Base-by-base conservation (phyloP, 1,140 invertebrate genomes). In the Diorhabda elongata region DNA sequence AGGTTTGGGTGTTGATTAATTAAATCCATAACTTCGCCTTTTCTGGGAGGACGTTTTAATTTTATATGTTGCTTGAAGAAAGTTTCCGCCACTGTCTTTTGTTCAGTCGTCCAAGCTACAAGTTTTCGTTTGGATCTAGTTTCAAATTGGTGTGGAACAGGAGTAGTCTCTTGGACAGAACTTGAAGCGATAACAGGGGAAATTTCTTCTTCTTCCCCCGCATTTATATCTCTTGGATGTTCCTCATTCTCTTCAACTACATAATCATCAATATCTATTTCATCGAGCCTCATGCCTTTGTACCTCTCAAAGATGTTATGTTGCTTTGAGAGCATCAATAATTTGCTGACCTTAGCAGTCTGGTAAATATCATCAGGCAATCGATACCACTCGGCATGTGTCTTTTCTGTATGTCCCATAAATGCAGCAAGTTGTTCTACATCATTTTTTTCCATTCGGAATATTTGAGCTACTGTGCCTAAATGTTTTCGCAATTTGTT, bases 381-480 rank as follows among this genome's bases (percentile, higher is more conserved):
- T 59, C 73, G 5, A 61, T 74, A 73, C 7, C 62, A 61, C 42
- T 42, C 42, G 47, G 57, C 59, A 66, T 75, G 72, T 9, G 68
- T 65, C 42, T 56, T 52, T 52, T 47, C 9, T 41, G 66, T 73
- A 63, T 72, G 69, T 5, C 69, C 78, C 76, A 78, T 79, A 62
- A 79, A 79, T 42, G 64, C 73, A 70, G 77, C 73, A 44, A 71
- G 43, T 64, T 78, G 76, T 61, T 78, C 76, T 9, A 79, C 67
- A 43, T 78, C 77, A 60, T 71, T 72, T 69, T 79, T 74, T n/a
- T 66, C n/a, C 73, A 79, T 76, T 59, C 59, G 75, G 61, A 81
- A 79, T 26, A 81, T 58, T 71, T 81, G 78, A 8, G 76, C 63
- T 44, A 81, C 64, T 0, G 79, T 80, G 4, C 78, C 79, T 58